phyloP scores from a whole-genome alignment of 2,113 vertebrate genomes.

The Pyxicephalus adspersus region DNA sequence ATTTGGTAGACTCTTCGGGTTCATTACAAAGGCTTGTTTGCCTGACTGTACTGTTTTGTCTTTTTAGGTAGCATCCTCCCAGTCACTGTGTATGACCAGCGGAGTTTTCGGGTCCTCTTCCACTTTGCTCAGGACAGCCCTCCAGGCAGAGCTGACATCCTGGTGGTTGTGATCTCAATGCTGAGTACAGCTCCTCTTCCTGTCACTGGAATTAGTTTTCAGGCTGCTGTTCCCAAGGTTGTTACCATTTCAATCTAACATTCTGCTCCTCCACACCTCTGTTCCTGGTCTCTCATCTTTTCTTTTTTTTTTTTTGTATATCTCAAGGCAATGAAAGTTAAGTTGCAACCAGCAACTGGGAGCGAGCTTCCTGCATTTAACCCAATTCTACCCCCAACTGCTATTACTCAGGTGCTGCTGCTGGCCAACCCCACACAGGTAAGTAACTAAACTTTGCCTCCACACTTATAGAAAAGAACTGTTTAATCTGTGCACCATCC shows the following conservation, averaged over 20 bases:
- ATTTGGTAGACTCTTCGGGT: not conserved
- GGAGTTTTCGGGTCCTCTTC: constrained; percentile 91
- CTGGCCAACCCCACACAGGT: constrained; percentile 96
- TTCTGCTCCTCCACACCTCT: not conserved
- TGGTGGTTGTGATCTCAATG: constrained; percentile 98
- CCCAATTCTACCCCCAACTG: constrained; percentile 89
- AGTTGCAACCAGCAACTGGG: constrained; percentile 90
- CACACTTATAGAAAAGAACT: too few relatives aligned
- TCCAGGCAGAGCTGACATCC: constrained; percentile 82
- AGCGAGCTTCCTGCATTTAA: constrained; percentile 91
- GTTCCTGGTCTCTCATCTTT: not conserved
- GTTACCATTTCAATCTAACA: not conserved
- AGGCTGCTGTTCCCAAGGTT: constrained; percentile 92
- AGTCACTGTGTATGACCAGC: constrained; percentile 92
- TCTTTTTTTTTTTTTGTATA: not conserved
- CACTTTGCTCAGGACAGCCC: constrained; percentile 90
- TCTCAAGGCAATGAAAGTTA: constrained; percentile 96
- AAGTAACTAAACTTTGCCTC: constrained; percentile 28
- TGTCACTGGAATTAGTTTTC: constrained; percentile 90
- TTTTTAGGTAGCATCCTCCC: constrained; percentile 88
- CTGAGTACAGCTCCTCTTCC: constrained; percentile 89
- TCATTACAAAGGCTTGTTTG: not conserved
- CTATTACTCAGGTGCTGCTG: constrained; percentile 93
- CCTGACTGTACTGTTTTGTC: not conserved
- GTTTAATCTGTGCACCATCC: too few relatives aligned